Percentiles rank a stretch among this genome's conserved stretches.
Evolutionary conservation across 2,888 invertebrate genomes (phyloP).

Genomic region (Papilio gigon): DNA sequence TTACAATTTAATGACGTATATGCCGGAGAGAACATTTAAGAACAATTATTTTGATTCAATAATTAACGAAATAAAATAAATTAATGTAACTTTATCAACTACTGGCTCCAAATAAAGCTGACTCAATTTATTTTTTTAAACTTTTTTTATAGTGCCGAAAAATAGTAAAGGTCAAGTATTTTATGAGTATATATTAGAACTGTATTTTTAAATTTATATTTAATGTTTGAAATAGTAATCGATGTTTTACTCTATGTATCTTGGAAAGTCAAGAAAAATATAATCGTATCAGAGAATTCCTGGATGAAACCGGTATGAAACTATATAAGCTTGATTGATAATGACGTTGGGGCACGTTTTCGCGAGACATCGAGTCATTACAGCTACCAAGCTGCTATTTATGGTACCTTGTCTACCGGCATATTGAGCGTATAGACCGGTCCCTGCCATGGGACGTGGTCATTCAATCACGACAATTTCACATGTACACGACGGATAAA

Average conservation of each 20-base stretch:
- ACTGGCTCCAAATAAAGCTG: not conserved
- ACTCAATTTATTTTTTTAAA: too few species aligned
- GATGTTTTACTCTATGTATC: not conserved
- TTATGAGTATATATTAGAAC: too few species aligned
- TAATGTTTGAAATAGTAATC: too few species aligned
- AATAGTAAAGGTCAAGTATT: too few species aligned
- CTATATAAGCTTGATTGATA: conserved; percentile 67
- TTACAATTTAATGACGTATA: not conserved
- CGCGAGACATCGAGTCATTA: conserved; percentile 65
- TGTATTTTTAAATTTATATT: too few species aligned
- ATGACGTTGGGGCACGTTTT: conserved; percentile 65
- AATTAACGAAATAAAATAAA: not conserved
- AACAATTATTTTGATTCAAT: not conserved
- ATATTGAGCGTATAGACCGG: conserved; percentile 72
- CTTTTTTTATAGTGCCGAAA: too few species aligned
- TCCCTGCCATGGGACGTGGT: conserved; percentile 48
- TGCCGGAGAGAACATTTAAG: not conserved
- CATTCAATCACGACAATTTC: conserved; percentile 53
- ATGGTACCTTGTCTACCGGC: conserved; percentile 70
- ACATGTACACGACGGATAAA: conserved; percentile 19
- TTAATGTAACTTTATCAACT: not conserved
- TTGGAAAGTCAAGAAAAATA: conserved; percentile 1
- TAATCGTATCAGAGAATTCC: conserved; percentile 25
- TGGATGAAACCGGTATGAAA: conserved; percentile 59
- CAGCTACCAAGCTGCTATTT: conserved; percentile 71